These are phyloP conservation scores for Drosophila trapezifrons DNA, from an alignment of 1,140 invertebrate species.

Conservation along the genomic window DNA sequence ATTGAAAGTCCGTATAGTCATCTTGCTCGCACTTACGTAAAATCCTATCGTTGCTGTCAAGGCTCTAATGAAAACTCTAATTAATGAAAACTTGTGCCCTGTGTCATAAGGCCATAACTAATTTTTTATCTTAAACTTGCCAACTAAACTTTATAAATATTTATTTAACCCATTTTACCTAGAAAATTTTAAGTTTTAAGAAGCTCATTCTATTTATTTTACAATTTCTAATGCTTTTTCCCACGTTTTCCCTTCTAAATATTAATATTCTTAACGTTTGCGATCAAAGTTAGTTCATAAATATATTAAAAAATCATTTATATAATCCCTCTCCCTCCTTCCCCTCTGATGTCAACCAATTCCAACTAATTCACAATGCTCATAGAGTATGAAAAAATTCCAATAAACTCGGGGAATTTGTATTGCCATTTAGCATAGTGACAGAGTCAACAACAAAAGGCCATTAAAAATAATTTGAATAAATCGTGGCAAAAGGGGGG, in stretches of 20 bases:
- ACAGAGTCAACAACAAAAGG: constrained; percentile 74
- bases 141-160: no score
- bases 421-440: constrained; percentile 65
- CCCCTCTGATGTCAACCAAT: constrained; percentile 32
- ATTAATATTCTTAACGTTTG: not conserved
- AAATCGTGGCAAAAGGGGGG: constrained; percentile 47
- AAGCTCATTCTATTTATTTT: not conserved
- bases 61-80: no score
- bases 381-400: constrained; percentile 34
- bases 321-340: not conserved
- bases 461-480: constrained; percentile 78
- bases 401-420: constrained; percentile 52
- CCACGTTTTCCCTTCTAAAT: not conserved
- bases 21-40: no score
- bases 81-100: no score
- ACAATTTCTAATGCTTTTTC: no score
- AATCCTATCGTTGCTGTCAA: no score
- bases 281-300: not conserved
- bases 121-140: no score
- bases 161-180: no score
- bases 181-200: no score
- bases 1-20: no score
- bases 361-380: constrained; percentile 43
- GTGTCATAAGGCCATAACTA: no score
- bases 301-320: constrained; percentile 4